Evolutionary conservation across 1,140 invertebrate species (phyloP).

Genomic region (Zelostemma sp.): DNA sequence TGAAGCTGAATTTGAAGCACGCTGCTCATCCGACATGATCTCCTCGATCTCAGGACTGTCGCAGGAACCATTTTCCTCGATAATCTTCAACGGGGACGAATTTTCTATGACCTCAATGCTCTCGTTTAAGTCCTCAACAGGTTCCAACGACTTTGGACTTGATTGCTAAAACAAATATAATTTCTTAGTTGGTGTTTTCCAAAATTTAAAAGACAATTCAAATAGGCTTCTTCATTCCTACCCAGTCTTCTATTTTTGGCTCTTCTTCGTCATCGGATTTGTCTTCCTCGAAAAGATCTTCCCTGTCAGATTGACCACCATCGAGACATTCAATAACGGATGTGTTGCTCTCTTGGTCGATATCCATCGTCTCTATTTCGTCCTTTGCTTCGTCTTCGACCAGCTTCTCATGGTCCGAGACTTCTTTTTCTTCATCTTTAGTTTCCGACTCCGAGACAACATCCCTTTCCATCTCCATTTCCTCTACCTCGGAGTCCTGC

Average conservation of each 20-base stretch:
- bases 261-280: slow-evolving; percentile 41
- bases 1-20: slow-evolving; percentile 4
- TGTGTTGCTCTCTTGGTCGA: slow-evolving; percentile 61
- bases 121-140: slow-evolving; percentile 30
- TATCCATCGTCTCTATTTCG: slow-evolving; percentile 58
- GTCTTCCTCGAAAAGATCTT: slow-evolving; percentile 60
- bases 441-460: slow-evolving; percentile 20
- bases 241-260: not conserved
- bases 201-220: not conserved
- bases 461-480: slow-evolving; percentile 50
- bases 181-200: not conserved
- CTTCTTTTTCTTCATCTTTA: slow-evolving; percentile 37
- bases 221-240: slow-evolving; percentile 8
- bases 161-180: slow-evolving; percentile 13
- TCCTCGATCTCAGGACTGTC: slow-evolving; percentile 66
- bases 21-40: slow-evolving; percentile 47
- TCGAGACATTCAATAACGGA: slow-evolving; percentile 67
- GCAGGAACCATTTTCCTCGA: slow-evolving; percentile 66
- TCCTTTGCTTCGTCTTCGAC: slow-evolving; percentile 42
- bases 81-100: slow-evolving; percentile 54
- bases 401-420: slow-evolving; percentile 34
- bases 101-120: slow-evolving; percentile 26
- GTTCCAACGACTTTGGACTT: slow-evolving; percentile 29
- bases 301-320: slow-evolving; percentile 54
- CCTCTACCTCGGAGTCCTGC: slow-evolving; percentile 51